phyloP scores from a whole-genome alignment of 2,888 invertebrate species.

The Platycheirus rosarum region DNA sequence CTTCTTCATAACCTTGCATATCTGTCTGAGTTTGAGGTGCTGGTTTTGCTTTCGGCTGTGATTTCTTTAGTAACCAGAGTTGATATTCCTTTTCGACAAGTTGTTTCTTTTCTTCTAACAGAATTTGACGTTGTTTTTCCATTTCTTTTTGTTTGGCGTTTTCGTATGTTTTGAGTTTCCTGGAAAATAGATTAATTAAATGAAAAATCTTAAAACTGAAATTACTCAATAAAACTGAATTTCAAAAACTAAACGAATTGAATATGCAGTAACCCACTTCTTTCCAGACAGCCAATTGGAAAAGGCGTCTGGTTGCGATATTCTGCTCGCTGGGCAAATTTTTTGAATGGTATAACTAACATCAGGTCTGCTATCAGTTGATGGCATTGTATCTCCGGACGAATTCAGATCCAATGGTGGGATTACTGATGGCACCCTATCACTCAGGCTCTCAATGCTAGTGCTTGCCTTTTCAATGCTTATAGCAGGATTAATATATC shows the following conservation, averaged over 20 bases:
- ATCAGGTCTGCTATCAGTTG: conserved; percentile 52
- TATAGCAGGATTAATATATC: conserved; percentile 76
- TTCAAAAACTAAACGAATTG: background rate
- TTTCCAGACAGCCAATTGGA: conserved; percentile 80
- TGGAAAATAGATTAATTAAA: conserved; percentile 15
- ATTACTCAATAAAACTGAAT: too few species aligned
- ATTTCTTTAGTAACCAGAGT: conserved; percentile 78
- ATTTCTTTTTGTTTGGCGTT: conserved; percentile 74
- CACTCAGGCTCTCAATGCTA: conserved; percentile 52
- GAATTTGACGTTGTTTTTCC: conserved; percentile 69
- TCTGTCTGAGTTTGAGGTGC: conserved; percentile 1
- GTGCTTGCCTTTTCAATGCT: conserved; percentile 67
- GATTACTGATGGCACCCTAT: conserved; percentile 74
- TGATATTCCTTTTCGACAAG: conserved; percentile 77
- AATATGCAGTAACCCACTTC: conserved; percentile 63
- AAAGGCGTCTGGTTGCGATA: conserved; percentile 78
- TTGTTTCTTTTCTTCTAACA: conserved; percentile 76
- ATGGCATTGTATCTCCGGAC: conserved; percentile 74
- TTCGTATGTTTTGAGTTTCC: conserved; percentile 75
- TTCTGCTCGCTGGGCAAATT: conserved; percentile 75
- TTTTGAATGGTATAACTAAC: conserved; percentile 76
- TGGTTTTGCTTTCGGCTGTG: conserved; percentile 42
- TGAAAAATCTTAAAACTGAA: too few species aligned
- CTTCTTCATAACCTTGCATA: conserved; percentile 42
- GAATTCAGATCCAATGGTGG: conserved; percentile 78